Percentiles rank a stretch among this genome's conserved stretches.
phyloP scores from a whole-genome alignment of 2,888 invertebrate species.

The Belgica antarctica region DNA sequence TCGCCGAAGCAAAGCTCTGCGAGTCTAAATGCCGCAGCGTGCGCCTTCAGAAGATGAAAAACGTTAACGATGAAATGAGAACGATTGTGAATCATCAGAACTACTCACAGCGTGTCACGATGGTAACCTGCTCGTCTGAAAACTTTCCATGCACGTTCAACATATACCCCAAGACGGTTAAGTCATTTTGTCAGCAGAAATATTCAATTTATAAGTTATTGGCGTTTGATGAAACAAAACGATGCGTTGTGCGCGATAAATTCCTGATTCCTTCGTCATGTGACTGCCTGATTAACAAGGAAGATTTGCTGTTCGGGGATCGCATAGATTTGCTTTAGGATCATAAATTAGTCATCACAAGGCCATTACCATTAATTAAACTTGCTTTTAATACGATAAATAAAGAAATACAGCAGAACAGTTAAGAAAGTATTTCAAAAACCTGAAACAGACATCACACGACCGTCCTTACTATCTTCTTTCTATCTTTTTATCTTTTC shows the following conservation, averaged over 20 bases:
- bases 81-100: conserved; percentile 24
- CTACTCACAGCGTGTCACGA: conserved; percentile 3
- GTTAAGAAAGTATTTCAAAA: too few relatives aligned
- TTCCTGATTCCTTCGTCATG: conserved; percentile 9
- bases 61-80: not conserved
- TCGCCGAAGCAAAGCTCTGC: conserved; percentile 20
- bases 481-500: too few relatives aligned
- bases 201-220: not conserved
- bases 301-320: not conserved
- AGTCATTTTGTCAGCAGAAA: conserved; percentile 27
- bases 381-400: too few relatives aligned
- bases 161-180: not conserved
- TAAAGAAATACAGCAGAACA: too few relatives aligned
- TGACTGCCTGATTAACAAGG: conserved; percentile 13
- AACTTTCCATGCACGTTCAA: conserved; percentile 37
- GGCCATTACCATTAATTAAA: too few relatives aligned
- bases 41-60: not conserved
- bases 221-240: not conserved
- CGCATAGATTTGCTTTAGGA: not conserved
- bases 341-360: too few relatives aligned
- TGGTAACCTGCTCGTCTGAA: not conserved
- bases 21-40: not conserved
- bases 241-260: not conserved
- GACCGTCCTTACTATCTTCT: too few relatives aligned
- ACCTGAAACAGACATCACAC: too few relatives aligned